Evolutionary conservation across 2,888 invertebrate genomes (phyloP).

Genomic region (Drosophila sordidula): DNA sequence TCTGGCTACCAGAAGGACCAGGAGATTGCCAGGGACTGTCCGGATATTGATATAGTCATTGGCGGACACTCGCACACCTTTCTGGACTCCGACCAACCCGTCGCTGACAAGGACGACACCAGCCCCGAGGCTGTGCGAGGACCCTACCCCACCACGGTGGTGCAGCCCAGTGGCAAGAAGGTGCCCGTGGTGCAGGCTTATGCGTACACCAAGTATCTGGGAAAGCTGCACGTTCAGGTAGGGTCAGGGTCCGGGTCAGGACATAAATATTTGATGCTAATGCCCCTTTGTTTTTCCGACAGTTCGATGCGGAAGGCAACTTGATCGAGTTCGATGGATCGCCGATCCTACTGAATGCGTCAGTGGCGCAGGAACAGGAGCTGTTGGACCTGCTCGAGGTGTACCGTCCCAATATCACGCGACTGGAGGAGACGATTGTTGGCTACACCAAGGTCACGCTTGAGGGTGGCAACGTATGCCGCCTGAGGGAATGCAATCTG

Average conservation of each 20-base stretch:
- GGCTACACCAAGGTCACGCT: constrained; percentile 90
- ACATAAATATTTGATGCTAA: not conserved
- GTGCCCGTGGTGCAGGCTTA: constrained; percentile 95
- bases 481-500: constrained; percentile 92
- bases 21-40: constrained; percentile 91
- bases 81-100: constrained; percentile 89
- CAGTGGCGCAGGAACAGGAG: constrained; percentile 88
- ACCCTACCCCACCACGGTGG: constrained; percentile 91
- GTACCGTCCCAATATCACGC: constrained; percentile 87
- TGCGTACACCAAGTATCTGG: constrained; percentile 96
- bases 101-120: constrained; percentile 56
- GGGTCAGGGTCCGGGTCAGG: not conserved
- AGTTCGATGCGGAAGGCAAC: constrained; percentile 91
- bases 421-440: constrained; percentile 86
- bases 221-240: constrained; percentile 88
- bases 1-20: constrained; percentile 92
- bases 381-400: constrained; percentile 87
- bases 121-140: constrained; percentile 85
- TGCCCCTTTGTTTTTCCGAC: not conserved
- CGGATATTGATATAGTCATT: constrained; percentile 93
- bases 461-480: constrained; percentile 89
- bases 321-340: constrained; percentile 89
- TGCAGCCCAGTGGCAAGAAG: constrained; percentile 89
- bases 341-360: constrained; percentile 90
- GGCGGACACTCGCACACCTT: constrained; percentile 97